Percentiles rank a stretch among this genome's conserved stretches.
Evolutionary conservation across 2,797 vertebrate genomes (phyloP).

Genomic region (Todus mexicanus): DNA sequence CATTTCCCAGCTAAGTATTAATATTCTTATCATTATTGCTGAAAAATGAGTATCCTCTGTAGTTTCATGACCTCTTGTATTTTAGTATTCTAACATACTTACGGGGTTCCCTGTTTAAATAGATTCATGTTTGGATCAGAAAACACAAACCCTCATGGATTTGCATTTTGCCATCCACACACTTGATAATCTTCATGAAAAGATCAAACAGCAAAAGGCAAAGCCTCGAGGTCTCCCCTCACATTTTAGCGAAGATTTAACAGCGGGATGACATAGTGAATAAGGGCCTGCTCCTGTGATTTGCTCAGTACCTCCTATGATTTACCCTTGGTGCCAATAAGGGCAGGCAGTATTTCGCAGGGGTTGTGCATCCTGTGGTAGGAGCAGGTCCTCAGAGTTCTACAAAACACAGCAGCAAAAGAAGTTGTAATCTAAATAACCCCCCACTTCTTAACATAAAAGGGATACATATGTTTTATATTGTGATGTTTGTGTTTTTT

Average conservation of each 20-base stretch:
- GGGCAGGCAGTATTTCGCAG: constrained; percentile 53
- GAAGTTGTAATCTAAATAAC: background rate
- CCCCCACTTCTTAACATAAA: background rate
- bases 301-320: constrained; percentile 52
- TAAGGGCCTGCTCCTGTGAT: constrained; percentile 45
- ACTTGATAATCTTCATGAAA: constrained; percentile 37
- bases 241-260: constrained; percentile 58
- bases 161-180: constrained; percentile 15
- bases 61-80: background rate
- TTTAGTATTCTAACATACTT: background rate
- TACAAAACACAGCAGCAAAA: background rate
- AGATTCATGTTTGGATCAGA: background rate
- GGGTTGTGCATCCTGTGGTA: background rate
- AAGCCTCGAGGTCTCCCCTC: constrained; percentile 31
- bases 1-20: background rate
- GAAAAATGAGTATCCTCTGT: background rate
- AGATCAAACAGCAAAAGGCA: constrained; percentile 32
- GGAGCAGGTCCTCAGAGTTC: background rate
- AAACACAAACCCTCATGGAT: background rate
- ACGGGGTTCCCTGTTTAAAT: background rate
- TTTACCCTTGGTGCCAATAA: constrained; percentile 45
- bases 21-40: background rate
- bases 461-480: background rate
- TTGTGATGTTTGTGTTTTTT: background rate
- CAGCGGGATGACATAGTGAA: constrained; percentile 47